Percentiles rank a stretch among this genome's conserved stretches.
Conservation (phyloP, 2,888 invertebrate species). For the Drosophila maculinotata region DNA sequence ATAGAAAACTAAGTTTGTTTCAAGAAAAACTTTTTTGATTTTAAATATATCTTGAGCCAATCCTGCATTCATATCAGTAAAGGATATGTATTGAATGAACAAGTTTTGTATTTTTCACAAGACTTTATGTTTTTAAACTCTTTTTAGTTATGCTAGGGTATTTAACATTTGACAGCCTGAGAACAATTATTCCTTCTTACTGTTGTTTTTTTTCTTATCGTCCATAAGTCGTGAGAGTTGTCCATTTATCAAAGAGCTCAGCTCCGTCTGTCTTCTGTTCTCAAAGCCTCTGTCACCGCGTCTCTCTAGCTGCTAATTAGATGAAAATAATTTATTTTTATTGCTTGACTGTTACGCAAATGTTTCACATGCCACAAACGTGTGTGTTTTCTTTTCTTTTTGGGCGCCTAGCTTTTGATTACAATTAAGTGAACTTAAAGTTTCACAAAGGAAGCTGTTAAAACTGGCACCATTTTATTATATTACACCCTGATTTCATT, state of each 20-base stretch:
- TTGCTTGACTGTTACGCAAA: conserved; percentile 57
- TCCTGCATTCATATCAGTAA: too few species aligned
- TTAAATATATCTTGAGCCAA: too few species aligned
- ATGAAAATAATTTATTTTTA: conserved; percentile 71
- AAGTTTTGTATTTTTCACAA: too few species aligned
- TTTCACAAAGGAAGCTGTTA: conserved; percentile 41
- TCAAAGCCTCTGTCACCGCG: conserved; percentile 13
- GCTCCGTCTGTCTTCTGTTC: conserved; percentile 16
- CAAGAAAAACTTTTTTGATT: too few species aligned
- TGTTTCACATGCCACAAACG: conserved; percentile 47
- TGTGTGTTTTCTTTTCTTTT: conserved; percentile 5
- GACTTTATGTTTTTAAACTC: too few species aligned
- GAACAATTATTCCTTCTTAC: neutral
- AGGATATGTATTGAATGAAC: neutral
- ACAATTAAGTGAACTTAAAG: conserved; percentile 57
- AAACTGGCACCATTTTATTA: conserved; percentile 37
- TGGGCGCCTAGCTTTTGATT: conserved; percentile 58
- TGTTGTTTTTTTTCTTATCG: conserved; percentile 3
- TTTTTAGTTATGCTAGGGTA: conserved; percentile 4
- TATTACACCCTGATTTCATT: too few species aligned
- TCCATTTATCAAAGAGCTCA: conserved; percentile 46
- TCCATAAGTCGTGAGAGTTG: conserved; percentile 45
- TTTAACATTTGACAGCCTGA: neutral
- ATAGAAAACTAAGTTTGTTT: too few species aligned
- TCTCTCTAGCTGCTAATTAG: conserved; percentile 66